phyloP scores from a whole-genome alignment of 2,797 vertebrate genomes.

The Sebastes itinus region DNA sequence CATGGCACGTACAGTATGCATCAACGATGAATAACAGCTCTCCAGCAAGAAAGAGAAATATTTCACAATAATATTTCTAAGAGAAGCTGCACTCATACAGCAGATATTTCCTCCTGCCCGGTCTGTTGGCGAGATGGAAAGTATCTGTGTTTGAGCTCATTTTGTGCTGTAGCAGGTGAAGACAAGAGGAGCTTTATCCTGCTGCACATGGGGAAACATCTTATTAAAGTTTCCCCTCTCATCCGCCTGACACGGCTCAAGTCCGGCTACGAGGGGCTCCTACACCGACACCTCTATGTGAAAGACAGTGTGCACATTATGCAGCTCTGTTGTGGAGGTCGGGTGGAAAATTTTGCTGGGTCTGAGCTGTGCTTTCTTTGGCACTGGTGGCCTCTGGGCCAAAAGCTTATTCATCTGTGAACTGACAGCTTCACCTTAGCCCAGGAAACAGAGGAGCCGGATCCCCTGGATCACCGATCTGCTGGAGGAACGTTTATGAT shows the following conservation, averaged over 20 bases:
- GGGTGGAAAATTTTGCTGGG: slow-evolving; percentile 75
- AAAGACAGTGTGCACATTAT: slow-evolving; percentile 77
- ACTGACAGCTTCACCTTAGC: slow-evolving; percentile 78
- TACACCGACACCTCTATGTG: slow-evolving; percentile 60
- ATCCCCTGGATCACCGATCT: slow-evolving; percentile 25
- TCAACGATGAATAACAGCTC: slow-evolving; percentile 41
- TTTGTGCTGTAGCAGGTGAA: slow-evolving; percentile 35
- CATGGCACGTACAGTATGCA: slow-evolving; percentile 8
- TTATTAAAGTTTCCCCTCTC: slow-evolving; percentile 67
- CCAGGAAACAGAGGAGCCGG: slow-evolving; percentile 63
- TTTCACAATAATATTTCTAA: slow-evolving; percentile 59
- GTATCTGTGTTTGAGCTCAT: slow-evolving; percentile 26
- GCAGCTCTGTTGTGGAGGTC: slow-evolving; percentile 53
- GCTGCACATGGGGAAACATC: slow-evolving; percentile 59
- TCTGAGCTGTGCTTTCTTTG: slow-evolving; percentile 82
- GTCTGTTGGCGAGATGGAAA: slow-evolving; percentile 17
- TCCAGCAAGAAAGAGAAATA: slow-evolving; percentile 51
- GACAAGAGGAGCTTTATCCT: slow-evolving; percentile 64
- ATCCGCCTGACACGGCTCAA: slow-evolving; percentile 35
- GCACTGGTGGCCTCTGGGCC: slow-evolving; percentile 69
- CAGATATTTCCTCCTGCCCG: slow-evolving; percentile 40
- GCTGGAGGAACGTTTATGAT: slow-evolving; percentile 28
- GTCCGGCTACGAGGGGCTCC: slow-evolving; percentile 46
- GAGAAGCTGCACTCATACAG: slow-evolving; percentile 37
- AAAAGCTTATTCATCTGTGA: slow-evolving; percentile 76